These are phyloP conservation scores for Biston stratarius DNA, from an alignment of 2,888 invertebrate genomes.

Conservation along the genomic window DNA sequence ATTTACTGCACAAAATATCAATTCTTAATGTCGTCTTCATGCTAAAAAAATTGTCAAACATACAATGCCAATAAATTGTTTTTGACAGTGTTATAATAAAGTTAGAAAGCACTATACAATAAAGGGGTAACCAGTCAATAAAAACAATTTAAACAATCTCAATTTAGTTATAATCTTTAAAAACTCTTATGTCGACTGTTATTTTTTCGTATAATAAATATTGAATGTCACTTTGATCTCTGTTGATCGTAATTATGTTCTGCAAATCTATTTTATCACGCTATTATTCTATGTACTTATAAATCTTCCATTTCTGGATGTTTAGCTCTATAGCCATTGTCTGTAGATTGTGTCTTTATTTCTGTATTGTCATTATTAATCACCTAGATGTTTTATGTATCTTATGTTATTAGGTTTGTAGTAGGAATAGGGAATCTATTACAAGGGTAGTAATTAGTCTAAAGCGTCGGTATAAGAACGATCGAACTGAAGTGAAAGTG, in stretches of 20 bases:
- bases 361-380: neutral
- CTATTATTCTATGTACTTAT: neutral
- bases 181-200: conserved; percentile 16
- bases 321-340: neutral
- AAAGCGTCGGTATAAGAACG: conserved; percentile 9
- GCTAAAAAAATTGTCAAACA: neutral
- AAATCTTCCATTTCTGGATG: conserved; percentile 1
- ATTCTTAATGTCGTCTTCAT: too few relatives aligned
- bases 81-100: neutral
- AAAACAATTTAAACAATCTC: conserved; percentile 49
- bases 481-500: conserved; percentile 2
- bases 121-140: conserved; percentile 25
- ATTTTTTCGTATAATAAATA: conserved; percentile 14
- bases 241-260: conserved; percentile 4
- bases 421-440: conserved; percentile 8
- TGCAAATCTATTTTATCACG: neutral
- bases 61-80: neutral
- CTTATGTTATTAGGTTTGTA: conserved; percentile 35
- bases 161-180: conserved; percentile 41
- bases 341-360: neutral
- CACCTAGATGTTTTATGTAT: conserved; percentile 11
- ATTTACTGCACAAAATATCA: too few relatives aligned
- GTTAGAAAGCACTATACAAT: neutral
- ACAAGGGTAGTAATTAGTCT: conserved; percentile 11
- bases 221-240: conserved; percentile 32